phyloP scores from a whole-genome alignment of 1,140 invertebrate genomes.

The Leguminivora glycinivorella region DNA sequence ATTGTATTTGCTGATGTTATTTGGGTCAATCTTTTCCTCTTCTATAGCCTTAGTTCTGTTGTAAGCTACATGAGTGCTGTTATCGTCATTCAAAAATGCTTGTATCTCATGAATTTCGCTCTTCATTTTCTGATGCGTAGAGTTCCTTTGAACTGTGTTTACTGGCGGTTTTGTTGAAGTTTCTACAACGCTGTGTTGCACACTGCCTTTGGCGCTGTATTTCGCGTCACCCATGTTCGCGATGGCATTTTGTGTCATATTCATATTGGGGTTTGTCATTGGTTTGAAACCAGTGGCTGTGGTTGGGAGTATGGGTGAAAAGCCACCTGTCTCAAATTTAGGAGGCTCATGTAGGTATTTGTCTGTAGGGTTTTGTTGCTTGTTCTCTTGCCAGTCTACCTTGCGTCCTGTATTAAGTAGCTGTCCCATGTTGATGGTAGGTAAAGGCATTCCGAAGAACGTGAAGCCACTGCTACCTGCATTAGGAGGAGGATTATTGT shows the following conservation, averaged over 20 bases:
- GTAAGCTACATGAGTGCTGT: constrained; percentile 64
- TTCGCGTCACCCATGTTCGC: constrained; percentile 33
- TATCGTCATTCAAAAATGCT: constrained; percentile 62
- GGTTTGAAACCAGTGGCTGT: constrained; percentile 85
- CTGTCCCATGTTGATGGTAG: constrained; percentile 84
- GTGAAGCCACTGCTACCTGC: constrained; percentile 82
- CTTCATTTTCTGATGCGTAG: constrained; percentile 62
- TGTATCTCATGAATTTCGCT: constrained; percentile 70
- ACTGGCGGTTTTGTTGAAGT: constrained; percentile 46
- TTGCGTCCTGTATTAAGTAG: constrained; percentile 80
- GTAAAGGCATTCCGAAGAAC: constrained; percentile 90
- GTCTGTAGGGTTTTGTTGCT: constrained; percentile 60
- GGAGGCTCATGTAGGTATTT: constrained; percentile 80
- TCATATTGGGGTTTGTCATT: constrained; percentile 80
- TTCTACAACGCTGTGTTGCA: constrained; percentile 41
- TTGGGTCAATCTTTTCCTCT: constrained; percentile 62
- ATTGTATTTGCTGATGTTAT: constrained; percentile 63
- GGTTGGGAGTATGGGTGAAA: constrained; percentile 84
- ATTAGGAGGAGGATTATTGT: constrained; percentile 59
- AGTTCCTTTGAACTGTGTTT: constrained; percentile 49
- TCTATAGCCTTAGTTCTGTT: constrained; percentile 70
- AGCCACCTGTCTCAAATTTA: constrained; percentile 85
- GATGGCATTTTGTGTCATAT: constrained; percentile 39
- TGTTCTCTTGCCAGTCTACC: constrained; percentile 70
- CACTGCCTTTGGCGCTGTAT: constrained; percentile 44